A percentile compares a stretch with the other conserved stretches of the same genome.
phyloP scores from a whole-genome alignment of 2,797 vertebrate genomes.

The Vipera ursinii region DNA sequence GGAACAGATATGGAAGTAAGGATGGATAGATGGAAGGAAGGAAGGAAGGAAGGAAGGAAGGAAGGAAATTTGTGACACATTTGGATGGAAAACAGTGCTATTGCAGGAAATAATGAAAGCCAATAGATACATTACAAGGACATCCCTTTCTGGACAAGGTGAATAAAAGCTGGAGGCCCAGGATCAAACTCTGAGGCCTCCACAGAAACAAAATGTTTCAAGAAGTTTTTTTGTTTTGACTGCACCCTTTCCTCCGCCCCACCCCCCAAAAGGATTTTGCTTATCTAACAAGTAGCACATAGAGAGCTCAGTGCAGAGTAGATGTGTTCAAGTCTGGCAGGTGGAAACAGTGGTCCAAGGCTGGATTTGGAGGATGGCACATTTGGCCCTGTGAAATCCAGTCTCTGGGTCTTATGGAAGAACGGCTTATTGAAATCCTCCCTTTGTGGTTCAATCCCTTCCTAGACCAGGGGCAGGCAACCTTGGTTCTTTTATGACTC shows the following conservation, averaged over 20 bases:
- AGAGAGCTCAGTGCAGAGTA: constrained; percentile 13
- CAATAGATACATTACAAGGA: too few relatives aligned
- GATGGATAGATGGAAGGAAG: not conserved
- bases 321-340: not conserved
- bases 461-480: not conserved
- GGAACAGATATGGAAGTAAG: too few relatives aligned
- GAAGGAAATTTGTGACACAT: not conserved
- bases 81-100: too few relatives aligned
- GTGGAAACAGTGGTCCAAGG: not conserved
- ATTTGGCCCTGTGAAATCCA: not conserved
- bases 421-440: not conserved
- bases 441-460: not conserved
- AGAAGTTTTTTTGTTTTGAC: not conserved
- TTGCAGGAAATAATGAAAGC: too few relatives aligned
- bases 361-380: not conserved
- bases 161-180: too few relatives aligned
- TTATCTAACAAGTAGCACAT: constrained; percentile 17
- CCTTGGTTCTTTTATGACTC: too few relatives aligned
- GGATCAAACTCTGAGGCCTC: not conserved
- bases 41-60: not conserved
- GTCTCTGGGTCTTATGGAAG: not conserved
- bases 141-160: too few relatives aligned
- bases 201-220: not conserved
- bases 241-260: not conserved
- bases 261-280: not conserved